phyloP scores from a whole-genome alignment of 2,113 vertebrate species.

The Vombatus ursinus region DNA sequence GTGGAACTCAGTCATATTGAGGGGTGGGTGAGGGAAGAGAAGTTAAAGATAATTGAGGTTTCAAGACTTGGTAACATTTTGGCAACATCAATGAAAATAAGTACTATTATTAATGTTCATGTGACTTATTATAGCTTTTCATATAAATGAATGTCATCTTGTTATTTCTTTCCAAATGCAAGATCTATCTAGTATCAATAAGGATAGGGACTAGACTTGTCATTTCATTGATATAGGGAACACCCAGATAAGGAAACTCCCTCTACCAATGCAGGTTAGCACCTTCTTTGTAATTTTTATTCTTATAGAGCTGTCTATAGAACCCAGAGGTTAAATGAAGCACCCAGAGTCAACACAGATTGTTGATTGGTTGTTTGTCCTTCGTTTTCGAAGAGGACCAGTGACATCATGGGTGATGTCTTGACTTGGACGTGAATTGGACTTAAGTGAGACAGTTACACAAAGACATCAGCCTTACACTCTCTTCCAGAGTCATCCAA shows the following conservation, averaged over 20 bases:
- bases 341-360: neutral
- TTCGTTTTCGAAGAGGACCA: neutral
- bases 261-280: neutral
- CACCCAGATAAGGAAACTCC: neutral
- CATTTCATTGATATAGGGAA: neutral
- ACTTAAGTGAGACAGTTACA: neutral
- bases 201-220: neutral
- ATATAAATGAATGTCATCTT: neutral
- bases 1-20: no score
- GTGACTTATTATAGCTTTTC: no score
- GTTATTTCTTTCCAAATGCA: neutral
- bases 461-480: neutral
- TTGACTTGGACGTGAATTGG: neutral
- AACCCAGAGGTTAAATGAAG: neutral
- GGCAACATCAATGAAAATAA: no score
- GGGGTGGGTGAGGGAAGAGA: no score
- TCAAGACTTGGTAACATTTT: no score
- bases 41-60: no score
- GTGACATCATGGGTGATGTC: neutral
- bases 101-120: no score
- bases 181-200: neutral
- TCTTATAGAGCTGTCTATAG: neutral
- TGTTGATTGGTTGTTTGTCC: neutral
- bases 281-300: neutral
- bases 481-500: no score